phyloP scores from a whole-genome alignment of 1,140 invertebrate genomes.

The Musca domestica region DNA sequence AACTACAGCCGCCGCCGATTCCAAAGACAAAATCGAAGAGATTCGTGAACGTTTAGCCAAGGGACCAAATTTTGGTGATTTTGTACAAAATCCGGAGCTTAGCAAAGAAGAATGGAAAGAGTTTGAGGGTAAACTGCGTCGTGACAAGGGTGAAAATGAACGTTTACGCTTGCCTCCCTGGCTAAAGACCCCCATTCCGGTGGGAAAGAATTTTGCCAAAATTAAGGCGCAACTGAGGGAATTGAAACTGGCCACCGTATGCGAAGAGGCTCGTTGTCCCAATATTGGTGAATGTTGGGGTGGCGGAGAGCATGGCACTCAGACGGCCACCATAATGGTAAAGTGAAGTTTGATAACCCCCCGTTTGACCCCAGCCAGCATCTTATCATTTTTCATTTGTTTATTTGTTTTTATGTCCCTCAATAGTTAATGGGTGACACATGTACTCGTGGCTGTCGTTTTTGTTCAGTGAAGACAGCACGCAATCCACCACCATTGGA shows the following conservation, averaged over 20 bases:
- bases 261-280: conserved; percentile 97
- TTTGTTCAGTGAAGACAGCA: conserved; percentile 98
- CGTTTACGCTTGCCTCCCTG: conserved; percentile 90
- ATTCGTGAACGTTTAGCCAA: conserved; percentile 61
- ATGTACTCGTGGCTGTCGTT: conserved; percentile 89
- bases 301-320: conserved; percentile 81
- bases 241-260: conserved; percentile 94
- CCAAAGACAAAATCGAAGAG: conserved; percentile 52
- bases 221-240: conserved; percentile 85
- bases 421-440: conserved; percentile 92
- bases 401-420: conserved; percentile 43
- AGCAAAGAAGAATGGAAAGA: conserved; percentile 59
- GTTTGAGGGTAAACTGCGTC: conserved; percentile 80
- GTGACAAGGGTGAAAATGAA: conserved; percentile 76
- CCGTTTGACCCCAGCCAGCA: background rate
- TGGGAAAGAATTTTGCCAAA: conserved; percentile 79
- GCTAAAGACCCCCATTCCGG: conserved; percentile 94
- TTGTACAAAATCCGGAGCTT: conserved; percentile 56
- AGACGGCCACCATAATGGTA: conserved; percentile 87
- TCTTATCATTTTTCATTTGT: conserved; percentile 23
- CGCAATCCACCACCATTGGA: conserved; percentile 87
- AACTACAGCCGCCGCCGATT: background rate
- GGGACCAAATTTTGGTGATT: conserved; percentile 66
- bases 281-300: conserved; percentile 99
- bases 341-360: conserved; percentile 23